Base-by-base conservation (phyloP, 2,113 vertebrate species). In the Oreochromis aureus region DNA sequence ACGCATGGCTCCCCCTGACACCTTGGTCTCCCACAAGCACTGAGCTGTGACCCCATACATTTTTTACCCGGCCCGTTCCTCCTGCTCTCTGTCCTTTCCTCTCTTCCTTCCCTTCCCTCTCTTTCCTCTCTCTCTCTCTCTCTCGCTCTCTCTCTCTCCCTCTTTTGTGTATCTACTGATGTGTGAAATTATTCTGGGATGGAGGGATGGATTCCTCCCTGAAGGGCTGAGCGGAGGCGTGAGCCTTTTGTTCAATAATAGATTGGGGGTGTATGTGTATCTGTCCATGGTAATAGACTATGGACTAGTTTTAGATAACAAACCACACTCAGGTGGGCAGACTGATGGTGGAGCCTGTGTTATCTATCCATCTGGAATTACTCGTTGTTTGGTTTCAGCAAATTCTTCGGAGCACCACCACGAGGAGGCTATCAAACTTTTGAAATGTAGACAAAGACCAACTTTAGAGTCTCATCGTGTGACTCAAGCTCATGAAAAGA, bases 111-210 rank as follows among this genome's bases (percentile, higher is more conserved):
- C 55, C 73, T 81, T 91, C 48, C 22, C 39, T 83, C 81, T 55
- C 81, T 80, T 66, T 44, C 66, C 30, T 34, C 30, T 34, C 59
- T 58, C 55, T 27, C 55, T 27, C 80, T 53, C 54, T 12, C 19
- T 19, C 41, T 12, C 32, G 54, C 32, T 87, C 63, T 46, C 54
- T 78, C 51, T 80, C 86, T 89, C 86, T 86, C 91, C 90, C 91
- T 90, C 87, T 95, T 94, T 94, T 94, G 95, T 93, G 91, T 94
- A 94, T 93, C 94, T 95, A 96, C 94, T 94, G 95, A 95, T 94
- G 95, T 96, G 95, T 96, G 96, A 96, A 96, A 96, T 96, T 96
- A 97, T 96, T 96, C 94, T 94, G 95, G 94, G 95, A 95, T 95
- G 94, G 95, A 96, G 95, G 95, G 95, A 96, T 96, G 93, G 94